Evolutionary conservation across 2,797 vertebrate species (phyloP), one percentile per base, ranked within the genome.

Genomic region (Halcyon chelicuti): DNA sequence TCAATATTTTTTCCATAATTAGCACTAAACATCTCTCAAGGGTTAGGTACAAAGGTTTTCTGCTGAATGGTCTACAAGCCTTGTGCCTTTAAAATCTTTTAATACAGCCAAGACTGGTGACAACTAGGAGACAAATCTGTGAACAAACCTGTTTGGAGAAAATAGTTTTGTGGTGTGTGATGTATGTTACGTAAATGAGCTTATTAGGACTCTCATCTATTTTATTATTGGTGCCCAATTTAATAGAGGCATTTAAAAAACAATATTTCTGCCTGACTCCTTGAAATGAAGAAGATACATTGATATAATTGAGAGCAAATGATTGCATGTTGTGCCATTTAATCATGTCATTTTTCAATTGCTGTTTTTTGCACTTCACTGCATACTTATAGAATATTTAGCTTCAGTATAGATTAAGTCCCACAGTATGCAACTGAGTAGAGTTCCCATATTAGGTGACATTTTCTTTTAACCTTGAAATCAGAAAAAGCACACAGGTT

Each of bases 1-100:
- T 98, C 98, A 98, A 99, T 99, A 99, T 97, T 97, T 98, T 98
- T 98, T 98, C 97, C 98, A 98, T 99, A 99, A 99, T 99, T 99
- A 99, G 98, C 98, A 98, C 98, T 99, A 99, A 99, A 98, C 98
- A 98, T 98, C 97, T 98, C 98, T 98, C 98, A 98, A 98, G 98
- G 98, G 98, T 98, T 98, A 98, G 98, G 94, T 96, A 97, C 91
- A 97, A 98, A 98, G 95, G 90, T 96, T 98, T 98, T 96, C 95
- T 88, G 85, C 77, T 95, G 96, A 97, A 97, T 97, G 93, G 96
- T 97, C 92, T 94, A 87, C 82, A 84, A 96, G 94, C 93, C 96
- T 96, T 98, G 97, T 96, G 97, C 96, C 97, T 98, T 98, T 98
- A 98, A 98, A 98, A 97, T 97, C 78, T 97, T 97, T 97, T 98